Percentiles rank a stretch among this genome's conserved stretches.
Evolutionary conservation across 2,888 invertebrate genomes (phyloP).

Genomic region (Sesamia inferens): DNA sequence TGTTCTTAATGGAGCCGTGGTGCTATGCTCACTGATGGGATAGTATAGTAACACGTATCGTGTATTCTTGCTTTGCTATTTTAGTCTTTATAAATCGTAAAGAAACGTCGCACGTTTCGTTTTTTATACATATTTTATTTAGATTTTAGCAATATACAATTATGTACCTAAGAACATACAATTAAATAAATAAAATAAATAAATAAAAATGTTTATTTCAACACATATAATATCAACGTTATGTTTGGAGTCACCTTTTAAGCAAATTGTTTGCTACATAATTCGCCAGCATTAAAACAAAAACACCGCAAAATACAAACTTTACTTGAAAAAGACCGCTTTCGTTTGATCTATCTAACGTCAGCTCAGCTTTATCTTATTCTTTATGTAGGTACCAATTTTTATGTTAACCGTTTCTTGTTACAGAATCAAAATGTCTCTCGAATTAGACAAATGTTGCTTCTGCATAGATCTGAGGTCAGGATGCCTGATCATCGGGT

Average conservation of each 20-base stretch:
- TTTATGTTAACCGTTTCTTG: conserved; percentile 13
- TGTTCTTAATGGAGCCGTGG: conserved; percentile 30
- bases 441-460: conserved; percentile 70
- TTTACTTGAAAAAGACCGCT: too few relatives aligned
- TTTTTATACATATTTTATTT: not conserved
- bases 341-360: too few relatives aligned
- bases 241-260: too few relatives aligned
- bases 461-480: conserved; percentile 72
- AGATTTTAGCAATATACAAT: not conserved
- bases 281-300: too few relatives aligned
- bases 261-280: too few relatives aligned
- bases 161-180: too few relatives aligned
- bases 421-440: conserved; percentile 66
- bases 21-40: not conserved
- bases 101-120: not conserved
- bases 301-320: not conserved
- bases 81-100: not conserved
- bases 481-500: conserved; percentile 75
- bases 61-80: conserved; percentile 21
- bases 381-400: not conserved
- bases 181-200: too few relatives aligned
- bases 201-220: too few relatives aligned
- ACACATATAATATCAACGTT: too few relatives aligned
- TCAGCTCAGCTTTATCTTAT: too few relatives aligned
- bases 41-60: not conserved